A percentile compares a stretch with the other conserved stretches of the same genome.
These are phyloP conservation scores for Escarpia spicata DNA, from an alignment of 2,888 invertebrate genomes.

Conservation along the genomic window DNA sequence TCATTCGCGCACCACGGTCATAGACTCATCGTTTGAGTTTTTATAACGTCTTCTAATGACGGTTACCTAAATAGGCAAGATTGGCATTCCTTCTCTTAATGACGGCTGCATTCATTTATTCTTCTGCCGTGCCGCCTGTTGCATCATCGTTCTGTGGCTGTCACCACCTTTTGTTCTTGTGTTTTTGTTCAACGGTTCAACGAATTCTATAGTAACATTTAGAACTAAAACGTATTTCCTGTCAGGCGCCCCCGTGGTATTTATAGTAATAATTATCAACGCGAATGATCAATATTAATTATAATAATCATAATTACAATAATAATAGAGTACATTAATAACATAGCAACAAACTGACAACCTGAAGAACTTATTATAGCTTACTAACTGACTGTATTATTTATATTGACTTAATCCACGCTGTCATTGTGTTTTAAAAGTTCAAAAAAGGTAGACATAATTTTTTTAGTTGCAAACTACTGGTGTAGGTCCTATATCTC, in stretches of 20 bases:
- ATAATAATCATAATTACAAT: no score
- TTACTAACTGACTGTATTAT: background rate
- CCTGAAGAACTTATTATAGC: no score
- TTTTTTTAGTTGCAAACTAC: background rate
- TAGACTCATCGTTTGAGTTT: background rate
- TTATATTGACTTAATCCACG: background rate
- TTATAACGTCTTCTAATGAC: slow-evolving; percentile 3
- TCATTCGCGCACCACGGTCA: background rate
- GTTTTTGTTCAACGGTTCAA: background rate
- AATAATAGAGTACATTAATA: no score
- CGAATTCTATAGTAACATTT: background rate
- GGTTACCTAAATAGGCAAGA: background rate
- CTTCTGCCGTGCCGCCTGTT: background rate
- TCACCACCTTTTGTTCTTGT: background rate
- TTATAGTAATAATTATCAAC: background rate
- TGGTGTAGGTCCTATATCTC: no score
- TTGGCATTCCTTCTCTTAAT: slow-evolving; percentile 1
- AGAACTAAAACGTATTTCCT: background rate
- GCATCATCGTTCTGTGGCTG: background rate
- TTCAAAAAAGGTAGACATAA: background rate
- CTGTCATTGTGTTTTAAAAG: background rate
- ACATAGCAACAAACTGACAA: no score
- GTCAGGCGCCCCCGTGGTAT: background rate
- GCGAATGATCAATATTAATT: no score
- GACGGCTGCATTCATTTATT: background rate